A percentile compares a stretch with the other conserved stretches of the same genome.
Evolutionary conservation across 2,113 vertebrate genomes (phyloP).

Genomic region (Tamias sibiricus): DNA sequence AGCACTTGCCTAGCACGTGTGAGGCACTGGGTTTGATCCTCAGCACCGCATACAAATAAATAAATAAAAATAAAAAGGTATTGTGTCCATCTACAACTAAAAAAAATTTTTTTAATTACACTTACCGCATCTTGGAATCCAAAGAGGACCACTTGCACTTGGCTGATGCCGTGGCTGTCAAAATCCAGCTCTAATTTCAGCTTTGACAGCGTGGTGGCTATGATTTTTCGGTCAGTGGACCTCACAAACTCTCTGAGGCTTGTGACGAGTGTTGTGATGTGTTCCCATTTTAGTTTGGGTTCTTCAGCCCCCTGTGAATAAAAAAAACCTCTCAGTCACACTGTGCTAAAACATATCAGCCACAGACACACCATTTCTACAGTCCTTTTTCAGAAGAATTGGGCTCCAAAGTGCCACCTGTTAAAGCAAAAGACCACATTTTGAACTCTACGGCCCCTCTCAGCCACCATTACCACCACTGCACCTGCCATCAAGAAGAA

Average conservation of each 20-base stretch:
- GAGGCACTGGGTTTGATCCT: too few species aligned
- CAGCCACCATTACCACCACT: too few species aligned
- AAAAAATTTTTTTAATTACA: slow-evolving; percentile 45
- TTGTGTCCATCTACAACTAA: too few species aligned
- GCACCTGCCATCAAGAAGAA: background rate
- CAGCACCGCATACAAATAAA: too few species aligned
- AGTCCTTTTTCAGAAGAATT: background rate
- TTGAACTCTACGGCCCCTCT: background rate
- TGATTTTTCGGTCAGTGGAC: slow-evolving; percentile 97
- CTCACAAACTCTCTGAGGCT: slow-evolving; percentile 96
- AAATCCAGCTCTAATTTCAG: slow-evolving; percentile 98
- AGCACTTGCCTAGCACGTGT: too few species aligned
- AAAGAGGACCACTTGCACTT: slow-evolving; percentile 97
- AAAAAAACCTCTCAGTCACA: background rate
- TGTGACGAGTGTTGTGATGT: slow-evolving; percentile 93
- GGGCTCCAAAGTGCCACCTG: background rate
- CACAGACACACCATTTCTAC: rapidly evolving
- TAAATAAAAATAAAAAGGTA: too few species aligned
- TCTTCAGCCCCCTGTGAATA: slow-evolving; percentile 92
- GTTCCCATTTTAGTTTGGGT: slow-evolving; percentile 93
- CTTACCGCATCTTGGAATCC: slow-evolving; percentile 98
- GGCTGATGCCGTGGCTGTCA: slow-evolving; percentile 97
- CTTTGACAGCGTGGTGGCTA: slow-evolving; percentile 94
- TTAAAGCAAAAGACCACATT: background rate
- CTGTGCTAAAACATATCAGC: background rate